Evolutionary conservation across 2,113 vertebrate species (phyloP).

Genomic region (Siniperca chuatsi): DNA sequence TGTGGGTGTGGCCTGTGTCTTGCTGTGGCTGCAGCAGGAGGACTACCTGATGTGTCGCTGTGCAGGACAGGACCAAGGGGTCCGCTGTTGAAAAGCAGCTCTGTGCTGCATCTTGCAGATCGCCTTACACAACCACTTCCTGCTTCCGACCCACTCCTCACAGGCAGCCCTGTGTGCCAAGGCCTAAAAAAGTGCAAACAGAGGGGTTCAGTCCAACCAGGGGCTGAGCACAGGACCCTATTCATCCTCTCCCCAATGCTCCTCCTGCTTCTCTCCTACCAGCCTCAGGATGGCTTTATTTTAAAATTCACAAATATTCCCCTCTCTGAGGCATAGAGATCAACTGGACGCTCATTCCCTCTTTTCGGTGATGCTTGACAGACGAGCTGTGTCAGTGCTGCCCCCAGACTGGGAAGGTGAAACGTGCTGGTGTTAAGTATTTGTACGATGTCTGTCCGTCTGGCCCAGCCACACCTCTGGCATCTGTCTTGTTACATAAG

Average conservation of each 20-base stretch:
- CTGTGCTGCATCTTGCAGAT: conserved; percentile 85
- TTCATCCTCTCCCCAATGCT: conserved; percentile 82
- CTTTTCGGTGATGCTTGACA: conserved; percentile 52
- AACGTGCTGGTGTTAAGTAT: conserved; percentile 40
- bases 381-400: conserved; percentile 53
- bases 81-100: conserved; percentile 84
- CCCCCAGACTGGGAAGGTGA: conserved; percentile 40
- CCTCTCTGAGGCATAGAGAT: conserved; percentile 61
- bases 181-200: conserved; percentile 84
- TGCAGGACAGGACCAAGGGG: conserved; percentile 69
- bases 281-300: conserved; percentile 79
- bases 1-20: conserved; percentile 63
- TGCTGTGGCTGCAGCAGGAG: conserved; percentile 77
- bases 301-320: conserved; percentile 81
- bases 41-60: conserved; percentile 84
- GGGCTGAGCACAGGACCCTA: conserved; percentile 85
- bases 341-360: conserved; percentile 60
- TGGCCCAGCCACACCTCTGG: conserved; percentile 31
- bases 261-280: conserved; percentile 68
- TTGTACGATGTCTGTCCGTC: conserved; percentile 50
- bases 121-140: conserved; percentile 88
- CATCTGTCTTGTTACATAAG: conserved; percentile 45
- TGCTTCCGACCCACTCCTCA: conserved; percentile 86
- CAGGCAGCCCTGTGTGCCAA: conserved; percentile 84
- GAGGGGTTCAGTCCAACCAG: conserved; percentile 85